Conservation (phyloP, 2,888 invertebrate species). For the Timandra comae region DNA sequence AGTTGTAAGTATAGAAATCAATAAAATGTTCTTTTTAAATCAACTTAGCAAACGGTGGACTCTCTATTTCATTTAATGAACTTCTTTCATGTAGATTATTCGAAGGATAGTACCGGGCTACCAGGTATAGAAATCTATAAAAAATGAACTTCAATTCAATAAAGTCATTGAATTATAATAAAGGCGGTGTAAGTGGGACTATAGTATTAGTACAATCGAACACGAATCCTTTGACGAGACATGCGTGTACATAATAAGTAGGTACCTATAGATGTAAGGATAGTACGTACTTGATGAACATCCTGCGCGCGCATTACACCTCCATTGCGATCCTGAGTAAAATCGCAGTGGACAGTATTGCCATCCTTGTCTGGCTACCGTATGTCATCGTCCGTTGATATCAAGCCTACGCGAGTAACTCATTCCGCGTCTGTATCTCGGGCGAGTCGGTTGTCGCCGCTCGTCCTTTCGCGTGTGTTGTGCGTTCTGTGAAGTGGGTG, state of each 20-base stretch:
- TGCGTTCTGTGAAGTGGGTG: conserved; percentile 59
- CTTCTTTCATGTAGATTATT: no score
- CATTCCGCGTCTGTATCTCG: conserved; percentile 60
- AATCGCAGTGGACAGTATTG: conserved; percentile 22
- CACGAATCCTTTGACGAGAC: conserved; percentile 1
- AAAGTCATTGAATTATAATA: background rate
- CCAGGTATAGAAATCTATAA: conserved; percentile 16
- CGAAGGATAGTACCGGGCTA: no score
- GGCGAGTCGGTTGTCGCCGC: conserved; percentile 63
- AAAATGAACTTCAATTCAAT: background rate
- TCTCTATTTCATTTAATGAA: no score
- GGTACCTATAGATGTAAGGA: no score
- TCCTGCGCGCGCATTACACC: conserved; percentile 61
- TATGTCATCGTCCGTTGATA: conserved; percentile 66
- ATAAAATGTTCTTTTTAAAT: no score
- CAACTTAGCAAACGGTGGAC: no score
- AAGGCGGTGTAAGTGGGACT: background rate
- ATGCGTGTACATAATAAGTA: background rate
- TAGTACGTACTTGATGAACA: conserved; percentile 22
- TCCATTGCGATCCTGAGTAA: conserved; percentile 39
- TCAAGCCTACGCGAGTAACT: conserved; percentile 42
- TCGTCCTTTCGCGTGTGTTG: conserved; percentile 66
- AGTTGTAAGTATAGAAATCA: no score
- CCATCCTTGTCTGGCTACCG: conserved; percentile 39
- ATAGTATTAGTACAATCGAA: background rate